These are phyloP conservation scores for Jacana jacana DNA, from an alignment of 2,113 vertebrate species.

Conservation along the genomic window DNA sequence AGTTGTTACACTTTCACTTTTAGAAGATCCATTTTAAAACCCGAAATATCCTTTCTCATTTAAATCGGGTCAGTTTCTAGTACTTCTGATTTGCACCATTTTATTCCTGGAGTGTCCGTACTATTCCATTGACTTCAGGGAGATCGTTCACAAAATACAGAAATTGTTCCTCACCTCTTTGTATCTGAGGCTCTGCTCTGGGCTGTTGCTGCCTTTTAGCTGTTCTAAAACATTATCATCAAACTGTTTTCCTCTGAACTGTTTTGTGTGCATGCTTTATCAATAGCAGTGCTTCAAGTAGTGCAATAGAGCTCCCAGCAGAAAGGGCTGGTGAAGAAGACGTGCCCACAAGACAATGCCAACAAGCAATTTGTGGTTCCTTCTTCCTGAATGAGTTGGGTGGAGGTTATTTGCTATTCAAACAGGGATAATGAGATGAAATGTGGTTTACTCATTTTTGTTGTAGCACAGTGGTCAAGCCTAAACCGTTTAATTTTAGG, in stretches of 20 bases:
- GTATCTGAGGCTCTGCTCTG: not conserved
- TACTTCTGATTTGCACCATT: not conserved
- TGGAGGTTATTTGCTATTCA: constrained; percentile 6
- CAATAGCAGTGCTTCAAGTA: not conserved
- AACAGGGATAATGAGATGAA: not conserved
- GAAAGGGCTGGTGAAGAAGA: not conserved
- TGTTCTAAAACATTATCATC: not conserved
- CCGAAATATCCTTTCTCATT: not conserved
- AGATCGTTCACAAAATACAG: not conserved
- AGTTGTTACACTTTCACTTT: not conserved
- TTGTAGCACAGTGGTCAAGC: not conserved
- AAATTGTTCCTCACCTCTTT: not conserved
- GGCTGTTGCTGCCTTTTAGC: not conserved
- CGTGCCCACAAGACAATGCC: not conserved
- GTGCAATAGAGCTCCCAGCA: not conserved
- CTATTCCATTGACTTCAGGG: not conserved
- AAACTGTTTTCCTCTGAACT: not conserved
- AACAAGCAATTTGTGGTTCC: not conserved
- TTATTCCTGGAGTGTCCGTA: not conserved
- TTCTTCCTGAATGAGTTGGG: not conserved
- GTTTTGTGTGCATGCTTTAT: not conserved
- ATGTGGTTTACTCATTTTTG: not conserved
- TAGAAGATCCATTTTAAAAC: not conserved
- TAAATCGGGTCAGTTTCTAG: not conserved
- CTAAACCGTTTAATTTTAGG: not conserved